A percentile compares a stretch with the other conserved stretches of the same genome.
phyloP scores from a whole-genome alignment of 2,888 invertebrate species.

The Notocelia uddmanniana region DNA sequence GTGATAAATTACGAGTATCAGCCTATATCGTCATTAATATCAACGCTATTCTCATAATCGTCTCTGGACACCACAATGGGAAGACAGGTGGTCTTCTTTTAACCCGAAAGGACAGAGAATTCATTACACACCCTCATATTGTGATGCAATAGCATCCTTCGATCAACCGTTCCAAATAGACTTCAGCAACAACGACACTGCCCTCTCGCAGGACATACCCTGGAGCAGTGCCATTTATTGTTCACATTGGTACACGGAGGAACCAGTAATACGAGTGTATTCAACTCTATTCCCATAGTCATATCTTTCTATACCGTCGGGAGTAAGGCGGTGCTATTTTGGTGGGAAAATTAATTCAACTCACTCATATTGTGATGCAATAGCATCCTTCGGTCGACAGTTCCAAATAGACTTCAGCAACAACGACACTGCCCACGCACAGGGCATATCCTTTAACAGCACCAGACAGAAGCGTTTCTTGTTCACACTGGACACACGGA shows the following conservation, averaged over 20 bases:
- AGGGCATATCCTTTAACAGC: slow-evolving; percentile 63
- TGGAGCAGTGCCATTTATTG: slow-evolving; percentile 71
- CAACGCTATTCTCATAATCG: no score
- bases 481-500: slow-evolving; percentile 68
- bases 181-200: slow-evolving; percentile 72
- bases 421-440: slow-evolving; percentile 71
- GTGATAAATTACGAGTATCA: no score
- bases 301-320: no score
- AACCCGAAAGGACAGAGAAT: no score
- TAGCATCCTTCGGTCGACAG: slow-evolving; percentile 74
- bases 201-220: slow-evolving; percentile 64
- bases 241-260: slow-evolving; percentile 67
- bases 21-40: no score
- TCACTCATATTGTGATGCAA: slow-evolving; percentile 68
- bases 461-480: slow-evolving; percentile 70
- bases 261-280: slow-evolving; percentile 77
- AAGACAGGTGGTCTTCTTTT: no score
- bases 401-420: slow-evolving; percentile 78
- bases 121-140: slow-evolving; percentile 60
- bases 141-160: slow-evolving; percentile 73
- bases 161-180: slow-evolving; percentile 76
- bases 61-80: no score
- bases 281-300: no score
- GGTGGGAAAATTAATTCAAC: no score
- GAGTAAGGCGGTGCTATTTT: no score